A percentile compares a stretch with the other conserved stretches of the same genome.
Conservation (phyloP, 2,797 vertebrate genomes). For the Artibeus jamaicensis region DNA sequence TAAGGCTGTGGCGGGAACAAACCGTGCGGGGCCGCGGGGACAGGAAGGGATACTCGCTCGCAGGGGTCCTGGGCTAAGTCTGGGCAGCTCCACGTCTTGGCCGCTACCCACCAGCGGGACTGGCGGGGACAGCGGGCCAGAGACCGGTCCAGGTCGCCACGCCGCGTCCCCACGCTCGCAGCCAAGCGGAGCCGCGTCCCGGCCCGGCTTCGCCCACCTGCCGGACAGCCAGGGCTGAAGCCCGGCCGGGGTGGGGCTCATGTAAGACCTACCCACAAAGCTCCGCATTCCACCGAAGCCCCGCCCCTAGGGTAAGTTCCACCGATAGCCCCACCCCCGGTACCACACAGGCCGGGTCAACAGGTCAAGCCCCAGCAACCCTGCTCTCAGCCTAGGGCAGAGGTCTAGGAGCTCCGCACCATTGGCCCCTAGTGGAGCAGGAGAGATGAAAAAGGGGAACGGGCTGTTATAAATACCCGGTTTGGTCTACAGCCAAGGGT, state of each 20-base stretch:
- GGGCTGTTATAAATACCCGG: not conserved
- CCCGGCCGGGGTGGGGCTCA: accelerated
- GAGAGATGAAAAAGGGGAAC: not conserved
- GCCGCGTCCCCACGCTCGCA: constrained; percentile 65
- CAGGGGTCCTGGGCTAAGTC: not conserved
- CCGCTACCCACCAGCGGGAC: not conserved
- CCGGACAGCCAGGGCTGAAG: accelerated
- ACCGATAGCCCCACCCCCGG: not conserved
- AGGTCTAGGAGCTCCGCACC: no score
- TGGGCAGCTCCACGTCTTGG: not conserved
- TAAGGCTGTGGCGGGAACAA: not conserved
- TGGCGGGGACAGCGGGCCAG: not conserved
- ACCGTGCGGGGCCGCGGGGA: no score
- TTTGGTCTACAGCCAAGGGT: not conserved
- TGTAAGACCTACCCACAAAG: not conserved
- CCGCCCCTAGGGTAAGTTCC: not conserved
- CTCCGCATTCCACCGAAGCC: not conserved
- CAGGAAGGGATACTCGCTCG: not conserved
- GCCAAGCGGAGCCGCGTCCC: constrained; percentile 46
- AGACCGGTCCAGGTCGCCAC: not conserved
- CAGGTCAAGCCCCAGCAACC: not conserved
- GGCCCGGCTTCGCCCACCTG: not conserved
- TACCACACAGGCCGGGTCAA: not conserved
- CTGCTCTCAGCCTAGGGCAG: accelerated
- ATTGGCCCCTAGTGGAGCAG: not conserved